Conservation (phyloP, 2,888 invertebrate genomes). For the Hypomecis punctinalis region DNA sequence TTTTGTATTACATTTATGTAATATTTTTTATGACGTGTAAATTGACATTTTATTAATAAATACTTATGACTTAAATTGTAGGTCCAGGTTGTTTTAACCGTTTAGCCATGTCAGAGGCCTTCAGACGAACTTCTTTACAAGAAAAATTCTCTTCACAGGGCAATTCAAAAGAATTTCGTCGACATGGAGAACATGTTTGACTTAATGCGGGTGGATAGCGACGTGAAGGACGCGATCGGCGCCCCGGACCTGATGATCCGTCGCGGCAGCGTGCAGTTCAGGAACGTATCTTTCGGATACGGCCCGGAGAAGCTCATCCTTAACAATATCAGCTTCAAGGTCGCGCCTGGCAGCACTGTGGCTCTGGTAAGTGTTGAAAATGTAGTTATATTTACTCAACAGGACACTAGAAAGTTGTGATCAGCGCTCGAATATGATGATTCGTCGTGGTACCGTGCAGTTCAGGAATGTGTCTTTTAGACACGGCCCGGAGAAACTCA, state of each 20-base stretch:
- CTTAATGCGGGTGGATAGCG: constrained; percentile 93
- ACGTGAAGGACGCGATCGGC: constrained; percentile 93
- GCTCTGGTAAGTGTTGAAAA: constrained; percentile 91
- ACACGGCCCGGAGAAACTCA: constrained; percentile 91
- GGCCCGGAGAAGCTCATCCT: constrained; percentile 90
- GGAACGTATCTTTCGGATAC: constrained; percentile 96
- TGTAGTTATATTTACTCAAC: no score
- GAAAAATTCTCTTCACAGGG: constrained; percentile 80
- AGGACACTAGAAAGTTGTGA: no score
- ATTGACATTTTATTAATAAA: no score
- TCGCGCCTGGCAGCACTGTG: constrained; percentile 93
- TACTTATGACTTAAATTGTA: no score
- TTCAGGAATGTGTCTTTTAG: constrained; percentile 96
- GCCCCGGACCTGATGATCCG: constrained; percentile 89
- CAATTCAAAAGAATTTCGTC: constrained; percentile 98
- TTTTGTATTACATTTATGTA: no score
- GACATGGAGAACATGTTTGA: constrained; percentile 99
- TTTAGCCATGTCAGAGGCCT: no score
- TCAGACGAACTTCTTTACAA: no score
- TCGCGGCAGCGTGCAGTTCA: constrained; percentile 93
- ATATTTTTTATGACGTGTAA: no score
- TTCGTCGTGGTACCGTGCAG: constrained; percentile 91
- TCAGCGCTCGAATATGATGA: constrained; percentile 89
- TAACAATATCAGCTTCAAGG: constrained; percentile 91
- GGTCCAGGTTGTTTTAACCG: no score